Evolutionary conservation across 2,797 vertebrate species (phyloP).

Genomic region (Acanthopagrus latus): DNA sequence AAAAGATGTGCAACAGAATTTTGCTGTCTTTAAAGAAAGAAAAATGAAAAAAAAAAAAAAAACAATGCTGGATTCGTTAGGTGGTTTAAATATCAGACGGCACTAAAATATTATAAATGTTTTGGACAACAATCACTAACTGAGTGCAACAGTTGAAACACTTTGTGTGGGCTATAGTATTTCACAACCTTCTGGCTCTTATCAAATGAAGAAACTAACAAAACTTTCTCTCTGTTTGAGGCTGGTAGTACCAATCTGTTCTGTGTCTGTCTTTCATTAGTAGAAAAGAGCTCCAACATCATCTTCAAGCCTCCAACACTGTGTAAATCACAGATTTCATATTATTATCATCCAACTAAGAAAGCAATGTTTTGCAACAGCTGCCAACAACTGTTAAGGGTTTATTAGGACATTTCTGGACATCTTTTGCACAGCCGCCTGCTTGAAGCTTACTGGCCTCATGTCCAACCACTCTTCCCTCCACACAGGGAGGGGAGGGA

Average conservation of each 20-base stretch:
- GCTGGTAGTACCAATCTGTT: slow-evolving; percentile 34
- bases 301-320: not conserved
- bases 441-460: slow-evolving; percentile 24
- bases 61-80: not conserved
- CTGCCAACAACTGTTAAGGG: slow-evolving; percentile 14
- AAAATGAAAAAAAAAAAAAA: not conserved
- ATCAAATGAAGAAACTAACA: slow-evolving; percentile 41
- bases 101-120: slow-evolving; percentile 8
- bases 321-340: slow-evolving; percentile 27
- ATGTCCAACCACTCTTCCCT: slow-evolving; percentile 12
- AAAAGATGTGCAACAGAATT: no score
- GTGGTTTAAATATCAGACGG: slow-evolving; percentile 28
- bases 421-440: not conserved
- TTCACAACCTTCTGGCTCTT: slow-evolving; percentile 42
- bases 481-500: not conserved
- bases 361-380: slow-evolving; percentile 18
- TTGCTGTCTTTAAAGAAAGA: no score
- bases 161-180: slow-evolving; percentile 12
- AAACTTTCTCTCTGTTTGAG: slow-evolving; percentile 8
- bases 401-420: slow-evolving; percentile 24
- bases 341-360: slow-evolving; percentile 7
- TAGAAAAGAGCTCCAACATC: slow-evolving; percentile 28
- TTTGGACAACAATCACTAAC: slow-evolving; percentile 21
- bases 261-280: slow-evolving; percentile 38
- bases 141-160: slow-evolving; percentile 20